phyloP scores from a whole-genome alignment of 2,888 invertebrate genomes.

The Zootermopsis nevadensis region DNA sequence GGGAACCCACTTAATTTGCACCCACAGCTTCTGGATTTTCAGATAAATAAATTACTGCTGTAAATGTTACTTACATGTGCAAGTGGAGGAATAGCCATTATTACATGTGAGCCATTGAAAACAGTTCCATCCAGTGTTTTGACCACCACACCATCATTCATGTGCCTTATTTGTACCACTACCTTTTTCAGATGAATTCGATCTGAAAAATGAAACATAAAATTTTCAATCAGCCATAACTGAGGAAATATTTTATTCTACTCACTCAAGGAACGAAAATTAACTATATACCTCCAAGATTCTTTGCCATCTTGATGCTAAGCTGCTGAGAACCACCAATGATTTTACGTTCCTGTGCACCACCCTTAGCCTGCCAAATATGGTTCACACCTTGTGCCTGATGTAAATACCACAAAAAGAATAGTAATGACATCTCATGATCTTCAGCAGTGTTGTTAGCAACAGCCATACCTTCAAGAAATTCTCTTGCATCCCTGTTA shows the following conservation, averaged over 20 bases:
- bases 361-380: slow-evolving; percentile 54
- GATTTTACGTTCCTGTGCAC: slow-evolving; percentile 61
- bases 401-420: slow-evolving; percentile 56
- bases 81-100: slow-evolving; percentile 60
- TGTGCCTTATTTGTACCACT: slow-evolving; percentile 59
- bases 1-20: too few relatives aligned
- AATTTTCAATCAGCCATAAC: not conserved
- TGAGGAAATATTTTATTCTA: not conserved
- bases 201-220: slow-evolving; percentile 19
- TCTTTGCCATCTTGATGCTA: slow-evolving; percentile 59
- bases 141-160: slow-evolving; percentile 55
- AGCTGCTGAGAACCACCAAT: slow-evolving; percentile 63
- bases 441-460: slow-evolving; percentile 53
- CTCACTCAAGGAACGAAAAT: not conserved
- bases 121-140: slow-evolving; percentile 56
- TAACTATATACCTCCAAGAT: slow-evolving; percentile 56
- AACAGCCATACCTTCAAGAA: slow-evolving; percentile 47
- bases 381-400: slow-evolving; percentile 54
- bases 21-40: too few relatives aligned
- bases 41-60: too few relatives aligned
- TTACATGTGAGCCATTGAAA: slow-evolving; percentile 56
- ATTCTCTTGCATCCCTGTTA: slow-evolving; percentile 52
- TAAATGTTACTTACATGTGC: slow-evolving; percentile 52
- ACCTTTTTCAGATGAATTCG: slow-evolving; percentile 58
- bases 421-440: slow-evolving; percentile 55